A percentile compares a stretch with the other conserved stretches of the same genome.
Conservation (phyloP, 2,888 invertebrate species). For the Clunio marinus region DNA sequence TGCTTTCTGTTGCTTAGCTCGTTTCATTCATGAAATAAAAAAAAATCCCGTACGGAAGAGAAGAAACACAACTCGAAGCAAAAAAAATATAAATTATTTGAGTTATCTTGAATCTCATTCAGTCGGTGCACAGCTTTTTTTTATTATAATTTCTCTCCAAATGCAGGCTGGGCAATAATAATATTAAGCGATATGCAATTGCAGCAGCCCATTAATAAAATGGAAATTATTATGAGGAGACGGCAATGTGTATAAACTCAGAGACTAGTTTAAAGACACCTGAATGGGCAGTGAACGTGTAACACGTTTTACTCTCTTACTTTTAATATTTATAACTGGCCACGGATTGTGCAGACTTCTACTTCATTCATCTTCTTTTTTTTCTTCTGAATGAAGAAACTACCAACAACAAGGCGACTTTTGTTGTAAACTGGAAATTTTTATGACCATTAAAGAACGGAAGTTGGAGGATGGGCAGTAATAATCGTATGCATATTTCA, state of each 20-base stretch:
- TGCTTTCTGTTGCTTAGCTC: not conserved
- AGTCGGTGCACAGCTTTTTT: not conserved
- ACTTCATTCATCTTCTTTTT: constrained; percentile 13
- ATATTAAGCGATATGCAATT: constrained; percentile 4
- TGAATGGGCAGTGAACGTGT: constrained; percentile 20
- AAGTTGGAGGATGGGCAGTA: constrained; percentile 42
- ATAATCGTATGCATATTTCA: constrained; percentile 38
- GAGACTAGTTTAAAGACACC: not conserved
- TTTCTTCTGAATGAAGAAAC: not conserved
- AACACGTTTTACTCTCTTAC: constrained; percentile 6
- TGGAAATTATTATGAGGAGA: constrained; percentile 3
- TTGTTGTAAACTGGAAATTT: constrained; percentile 35
- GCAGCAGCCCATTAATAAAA: constrained; percentile 21
- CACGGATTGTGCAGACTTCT: constrained; percentile 14
- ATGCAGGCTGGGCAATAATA: not conserved
- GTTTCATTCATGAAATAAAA: constrained; percentile 30
- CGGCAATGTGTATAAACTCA: not conserved
- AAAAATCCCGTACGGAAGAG: constrained; percentile 7
- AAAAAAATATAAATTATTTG: constrained; percentile 20
- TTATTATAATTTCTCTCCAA: not conserved
- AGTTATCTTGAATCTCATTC: constrained; percentile 17
- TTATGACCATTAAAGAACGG: constrained; percentile 41
- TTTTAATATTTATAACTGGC: not conserved
- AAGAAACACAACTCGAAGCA: constrained; percentile 2
- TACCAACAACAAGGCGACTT: not conserved